Conservation (phyloP, 2,888 invertebrate genomes). For the Lymantria dispar region DNA sequence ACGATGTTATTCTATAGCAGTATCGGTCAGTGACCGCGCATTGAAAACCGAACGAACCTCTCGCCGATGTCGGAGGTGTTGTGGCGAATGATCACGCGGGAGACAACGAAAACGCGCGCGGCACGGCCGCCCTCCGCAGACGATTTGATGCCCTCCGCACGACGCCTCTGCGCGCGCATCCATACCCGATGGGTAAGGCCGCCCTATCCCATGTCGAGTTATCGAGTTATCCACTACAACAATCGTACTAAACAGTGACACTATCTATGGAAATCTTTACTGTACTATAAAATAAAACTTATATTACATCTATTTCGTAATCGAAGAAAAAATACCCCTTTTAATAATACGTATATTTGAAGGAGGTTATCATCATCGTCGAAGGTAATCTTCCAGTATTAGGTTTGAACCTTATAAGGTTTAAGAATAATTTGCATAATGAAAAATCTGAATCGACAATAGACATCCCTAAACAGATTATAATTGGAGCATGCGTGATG, state of each 20-base stretch:
- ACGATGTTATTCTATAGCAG: conserved; percentile 34
- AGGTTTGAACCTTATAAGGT: neutral
- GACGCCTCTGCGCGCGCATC: conserved; percentile 77
- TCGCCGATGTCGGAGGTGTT: conserved; percentile 59
- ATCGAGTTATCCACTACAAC: conserved; percentile 71
- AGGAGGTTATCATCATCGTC: neutral
- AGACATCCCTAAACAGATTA: conserved; percentile 80
- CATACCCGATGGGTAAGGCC: conserved; percentile 66
- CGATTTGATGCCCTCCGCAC: conserved; percentile 78
- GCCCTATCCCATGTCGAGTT: conserved; percentile 75
- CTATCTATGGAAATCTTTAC: conserved; percentile 11
- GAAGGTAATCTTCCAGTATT: neutral
- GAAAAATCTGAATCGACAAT: conserved; percentile 67
- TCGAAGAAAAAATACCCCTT: neutral
- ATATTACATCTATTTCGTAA: neutral
- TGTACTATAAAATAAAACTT: too few species aligned
- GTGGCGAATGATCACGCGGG: conserved; percentile 58
- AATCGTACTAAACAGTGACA: conserved; percentile 63
- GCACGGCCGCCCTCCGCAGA: conserved; percentile 73
- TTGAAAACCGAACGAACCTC: conserved; percentile 53
- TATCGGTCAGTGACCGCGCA: conserved; percentile 74
- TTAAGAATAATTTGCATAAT: conserved; percentile 23
- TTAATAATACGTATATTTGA: neutral
- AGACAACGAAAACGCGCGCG: conserved; percentile 66
- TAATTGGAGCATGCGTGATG: conserved; percentile 82